These are phyloP conservation scores for Kryptolebias marmoratus DNA, from an alignment of 2,113 vertebrate genomes.

Conservation along the genomic window DNA sequence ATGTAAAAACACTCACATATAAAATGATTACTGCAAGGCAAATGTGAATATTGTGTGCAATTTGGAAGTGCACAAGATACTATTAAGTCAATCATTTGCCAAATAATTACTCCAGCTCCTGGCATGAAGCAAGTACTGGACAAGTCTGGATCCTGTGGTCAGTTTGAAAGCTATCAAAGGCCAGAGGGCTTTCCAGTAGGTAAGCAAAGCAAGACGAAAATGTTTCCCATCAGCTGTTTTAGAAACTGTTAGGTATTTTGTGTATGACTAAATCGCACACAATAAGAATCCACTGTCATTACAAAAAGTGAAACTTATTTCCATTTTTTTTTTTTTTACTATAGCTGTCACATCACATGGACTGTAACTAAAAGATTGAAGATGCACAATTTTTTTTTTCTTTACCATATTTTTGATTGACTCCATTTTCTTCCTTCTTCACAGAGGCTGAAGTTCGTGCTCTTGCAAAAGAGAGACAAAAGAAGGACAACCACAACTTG, in stretches of 20 bases:
- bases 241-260: constrained; percentile 38
- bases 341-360: background rate
- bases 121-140: constrained; percentile 83
- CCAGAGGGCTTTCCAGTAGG: constrained; percentile 83
- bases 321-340: constrained; percentile 1
- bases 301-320: background rate
- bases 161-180: constrained; percentile 83
- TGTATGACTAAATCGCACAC: constrained; percentile 73
- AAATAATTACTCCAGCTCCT: constrained; percentile 79
- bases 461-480: constrained; percentile 90
- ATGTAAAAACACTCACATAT: background rate
- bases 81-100: constrained; percentile 62
- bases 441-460: constrained; percentile 77
- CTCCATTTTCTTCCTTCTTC: background rate
- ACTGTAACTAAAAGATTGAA: background rate
- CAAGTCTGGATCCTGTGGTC: constrained; percentile 81
- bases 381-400: background rate
- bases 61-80: constrained; percentile 64
- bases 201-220: constrained; percentile 67
- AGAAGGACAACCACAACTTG: constrained; percentile 95
- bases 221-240: constrained; percentile 23
- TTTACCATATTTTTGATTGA: background rate
- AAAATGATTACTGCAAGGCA: background rate
- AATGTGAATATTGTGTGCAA: constrained; percentile 75
- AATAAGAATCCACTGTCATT: constrained; percentile 50